These are phyloP conservation scores for Brachionus rotundiformis DNA, from an alignment of 1,140 invertebrate genomes.

Conservation along the genomic window DNA sequence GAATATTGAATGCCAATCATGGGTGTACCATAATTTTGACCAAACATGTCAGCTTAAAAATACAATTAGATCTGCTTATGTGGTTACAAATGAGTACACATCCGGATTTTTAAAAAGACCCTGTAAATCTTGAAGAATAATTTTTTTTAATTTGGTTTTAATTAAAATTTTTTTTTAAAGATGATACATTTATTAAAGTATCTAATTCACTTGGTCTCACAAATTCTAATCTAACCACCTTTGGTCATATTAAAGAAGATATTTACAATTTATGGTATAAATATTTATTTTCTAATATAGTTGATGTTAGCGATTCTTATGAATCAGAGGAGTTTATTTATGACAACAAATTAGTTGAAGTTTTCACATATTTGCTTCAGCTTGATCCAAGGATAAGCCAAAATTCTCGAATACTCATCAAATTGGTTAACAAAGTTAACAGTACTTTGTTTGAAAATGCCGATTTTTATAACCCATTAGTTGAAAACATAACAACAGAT, in stretches of 20 bases:
- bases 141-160: background rate
- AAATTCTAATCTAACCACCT: background rate
- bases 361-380: conserved; percentile 14
- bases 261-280: conserved; percentile 12
- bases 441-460: background rate
- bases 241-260: background rate
- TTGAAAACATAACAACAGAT: background rate
- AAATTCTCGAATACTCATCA: conserved; percentile 43
- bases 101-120: conserved; percentile 16
- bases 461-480: background rate
- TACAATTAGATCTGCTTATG: background rate
- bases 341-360: background rate
- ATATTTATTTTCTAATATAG: conserved; percentile 26
- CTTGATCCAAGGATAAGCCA: conserved; percentile 45
- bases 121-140: background rate
- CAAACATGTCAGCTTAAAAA: conserved; percentile 26
- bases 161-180: conserved; percentile 2
- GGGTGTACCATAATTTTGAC: conserved; percentile 26
- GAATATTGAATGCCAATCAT: conserved; percentile 37
- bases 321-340: background rate
- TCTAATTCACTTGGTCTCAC: conserved; percentile 21
- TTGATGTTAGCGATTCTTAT: background rate
- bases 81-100: background rate
- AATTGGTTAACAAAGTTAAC: conserved; percentile 31
- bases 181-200: conserved; percentile 35